phyloP scores from a whole-genome alignment of 2,888 invertebrate genomes.

The Lymantria monacha region DNA sequence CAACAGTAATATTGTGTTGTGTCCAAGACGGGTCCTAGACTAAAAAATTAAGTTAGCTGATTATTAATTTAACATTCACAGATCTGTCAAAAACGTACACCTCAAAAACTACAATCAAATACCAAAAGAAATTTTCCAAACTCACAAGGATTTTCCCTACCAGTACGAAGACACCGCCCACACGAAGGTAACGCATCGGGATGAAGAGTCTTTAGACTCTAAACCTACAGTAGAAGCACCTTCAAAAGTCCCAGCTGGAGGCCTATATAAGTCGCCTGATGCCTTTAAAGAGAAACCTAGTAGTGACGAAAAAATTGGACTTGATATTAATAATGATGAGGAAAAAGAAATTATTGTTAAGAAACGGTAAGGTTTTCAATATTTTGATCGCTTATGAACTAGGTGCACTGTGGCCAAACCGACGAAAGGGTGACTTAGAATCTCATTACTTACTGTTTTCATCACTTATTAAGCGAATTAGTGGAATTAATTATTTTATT shows the following conservation, averaged over 20 bases:
- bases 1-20: too few species aligned
- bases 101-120: constrained; percentile 36
- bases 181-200: constrained; percentile 37
- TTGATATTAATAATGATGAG: constrained; percentile 42
- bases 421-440: too few species aligned
- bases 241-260: constrained; percentile 59
- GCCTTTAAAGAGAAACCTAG: constrained; percentile 55
- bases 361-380: constrained; percentile 46
- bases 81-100: constrained; percentile 45
- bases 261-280: constrained; percentile 56
- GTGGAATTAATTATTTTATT: too few species aligned
- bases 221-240: constrained; percentile 57
- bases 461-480: too few species aligned
- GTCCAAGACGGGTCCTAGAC: too few species aligned
- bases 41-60: too few species aligned
- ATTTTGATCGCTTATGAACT: too few species aligned
- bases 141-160: constrained; percentile 53
- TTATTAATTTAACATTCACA: constrained; percentile 13
- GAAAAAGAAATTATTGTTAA: constrained; percentile 45
- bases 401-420: too few species aligned
- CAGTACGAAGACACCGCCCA: constrained; percentile 49
- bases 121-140: constrained; percentile 39
- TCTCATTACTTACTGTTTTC: too few species aligned
- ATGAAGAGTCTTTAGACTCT: constrained; percentile 44
- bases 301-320: constrained; percentile 44